Evolutionary conservation across 92 coral and sea anemone genomes (phyloP).

Genomic region (Epizoanthus illoricatus): DNA sequence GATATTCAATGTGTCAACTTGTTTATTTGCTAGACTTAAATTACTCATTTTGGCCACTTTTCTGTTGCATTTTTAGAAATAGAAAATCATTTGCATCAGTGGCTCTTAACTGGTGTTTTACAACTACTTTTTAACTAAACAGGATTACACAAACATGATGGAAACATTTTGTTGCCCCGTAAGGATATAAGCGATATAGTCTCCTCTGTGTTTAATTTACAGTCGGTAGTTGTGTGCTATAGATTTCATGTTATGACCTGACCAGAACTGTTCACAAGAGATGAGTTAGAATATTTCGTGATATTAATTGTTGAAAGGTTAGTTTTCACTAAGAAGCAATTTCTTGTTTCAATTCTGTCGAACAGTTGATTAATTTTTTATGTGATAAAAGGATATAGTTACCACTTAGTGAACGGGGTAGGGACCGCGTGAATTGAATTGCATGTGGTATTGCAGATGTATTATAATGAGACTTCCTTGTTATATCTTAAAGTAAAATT

Average conservation of each 20-base stretch:
- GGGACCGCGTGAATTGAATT: background rate
- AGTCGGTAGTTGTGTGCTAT: conserved; percentile 14
- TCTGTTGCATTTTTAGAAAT: conserved; percentile 23
- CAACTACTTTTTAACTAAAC: background rate
- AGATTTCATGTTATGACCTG: conserved; percentile 7
- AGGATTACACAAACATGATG: background rate
- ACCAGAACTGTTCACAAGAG: background rate
- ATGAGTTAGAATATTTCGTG: conserved; percentile 1
- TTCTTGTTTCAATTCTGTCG: conserved; percentile 14
- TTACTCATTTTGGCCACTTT: conserved; percentile 1
- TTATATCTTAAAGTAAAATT: background rate
- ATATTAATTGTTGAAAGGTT: conserved; percentile 22
- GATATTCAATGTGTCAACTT: conserved; percentile 34
- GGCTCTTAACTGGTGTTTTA: conserved; percentile 5
- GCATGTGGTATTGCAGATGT: background rate
- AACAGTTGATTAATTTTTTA: conserved; percentile 2
- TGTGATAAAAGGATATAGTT: background rate
- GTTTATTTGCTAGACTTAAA: conserved; percentile 27
- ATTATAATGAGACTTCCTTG: background rate
- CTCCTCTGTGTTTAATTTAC: conserved; percentile 17
- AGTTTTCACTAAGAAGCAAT: conserved; percentile 8
- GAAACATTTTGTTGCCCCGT: background rate
- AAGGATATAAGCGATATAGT: background rate
- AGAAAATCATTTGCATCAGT: conserved; percentile 8
- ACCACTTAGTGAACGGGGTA: background rate